A percentile compares a stretch with the other conserved stretches of the same genome.
Conservation (phyloP, 2,888 invertebrate species). For the Drosophila siamana region DNA sequence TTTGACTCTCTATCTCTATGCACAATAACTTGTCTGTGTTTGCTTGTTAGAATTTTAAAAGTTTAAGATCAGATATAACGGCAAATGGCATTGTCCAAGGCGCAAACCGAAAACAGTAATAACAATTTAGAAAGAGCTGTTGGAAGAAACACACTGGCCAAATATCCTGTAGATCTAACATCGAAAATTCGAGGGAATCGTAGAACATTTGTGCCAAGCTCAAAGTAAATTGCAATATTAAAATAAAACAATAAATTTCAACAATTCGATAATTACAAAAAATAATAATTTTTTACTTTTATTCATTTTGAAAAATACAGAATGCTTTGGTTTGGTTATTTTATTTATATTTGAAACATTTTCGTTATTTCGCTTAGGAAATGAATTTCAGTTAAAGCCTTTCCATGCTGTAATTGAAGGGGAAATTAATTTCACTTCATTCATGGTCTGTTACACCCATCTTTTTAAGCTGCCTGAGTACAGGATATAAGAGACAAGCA, state of each 20-base stretch:
- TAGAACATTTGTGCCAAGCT: neutral
- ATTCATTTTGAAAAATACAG: no score
- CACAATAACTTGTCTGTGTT: slow-evolving; percentile 43
- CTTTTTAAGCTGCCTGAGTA: neutral
- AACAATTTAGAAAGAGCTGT: slow-evolving; percentile 8
- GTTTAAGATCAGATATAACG: slow-evolving; percentile 69
- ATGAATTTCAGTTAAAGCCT: no score
- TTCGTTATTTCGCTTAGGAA: no score
- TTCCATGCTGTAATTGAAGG: no score
- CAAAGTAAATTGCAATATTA: neutral
- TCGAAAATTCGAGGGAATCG: neutral
- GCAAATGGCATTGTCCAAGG: slow-evolving; percentile 64
- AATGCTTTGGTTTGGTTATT: no score
- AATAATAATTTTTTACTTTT: no score
- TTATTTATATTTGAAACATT: no score
- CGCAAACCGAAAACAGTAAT: slow-evolving; percentile 28
- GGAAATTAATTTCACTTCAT: neutral
- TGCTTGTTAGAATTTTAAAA: slow-evolving; percentile 59
- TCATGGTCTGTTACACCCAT: neutral
- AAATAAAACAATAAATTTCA: neutral
- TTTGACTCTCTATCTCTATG: neutral
- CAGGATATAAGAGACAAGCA: slow-evolving; percentile 21
- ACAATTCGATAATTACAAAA: neutral
- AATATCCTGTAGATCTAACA: slow-evolving; percentile 7
- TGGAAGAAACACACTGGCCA: neutral